Evolutionary conservation across 2,113 vertebrate species (phyloP).

Genomic region (Epinephelus lanceolatus): DNA sequence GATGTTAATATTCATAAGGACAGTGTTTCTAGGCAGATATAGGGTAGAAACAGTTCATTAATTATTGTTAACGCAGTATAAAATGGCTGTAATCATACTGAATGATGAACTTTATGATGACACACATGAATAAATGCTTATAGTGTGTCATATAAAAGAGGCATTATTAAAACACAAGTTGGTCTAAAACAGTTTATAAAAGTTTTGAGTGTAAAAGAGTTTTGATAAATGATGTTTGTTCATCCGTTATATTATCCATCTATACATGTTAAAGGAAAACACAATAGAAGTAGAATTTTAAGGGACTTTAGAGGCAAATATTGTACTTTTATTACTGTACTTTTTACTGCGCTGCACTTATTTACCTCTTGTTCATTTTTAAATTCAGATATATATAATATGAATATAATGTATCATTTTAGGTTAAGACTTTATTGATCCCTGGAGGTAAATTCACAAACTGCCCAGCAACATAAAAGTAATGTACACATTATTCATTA

Average conservation of each 20-base stretch:
- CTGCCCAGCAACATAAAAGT: no score
- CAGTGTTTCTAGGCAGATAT: no score
- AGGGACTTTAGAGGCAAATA: background rate
- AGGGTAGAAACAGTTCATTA: background rate
- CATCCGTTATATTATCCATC: background rate
- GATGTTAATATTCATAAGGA: no score
- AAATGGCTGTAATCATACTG: no score
- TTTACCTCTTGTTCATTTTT: background rate
- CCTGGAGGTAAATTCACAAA: no score
- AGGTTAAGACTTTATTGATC: no score
- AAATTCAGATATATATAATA: background rate
- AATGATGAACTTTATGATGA: no score
- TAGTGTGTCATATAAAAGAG: background rate
- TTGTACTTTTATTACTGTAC: background rate
- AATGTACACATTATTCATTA: no score
- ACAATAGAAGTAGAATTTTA: background rate
- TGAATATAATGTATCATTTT: no score
- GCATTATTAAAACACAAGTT: background rate
- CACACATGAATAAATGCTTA: background rate
- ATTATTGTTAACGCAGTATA: background rate
- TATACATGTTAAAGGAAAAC: background rate
- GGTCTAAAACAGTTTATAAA: background rate
- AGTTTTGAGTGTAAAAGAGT: background rate
- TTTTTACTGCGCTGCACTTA: background rate
- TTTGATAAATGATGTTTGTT: background rate